Conservation (phyloP, 92 coral and sea anemone genomes). For the Ricordea florida region DNA sequence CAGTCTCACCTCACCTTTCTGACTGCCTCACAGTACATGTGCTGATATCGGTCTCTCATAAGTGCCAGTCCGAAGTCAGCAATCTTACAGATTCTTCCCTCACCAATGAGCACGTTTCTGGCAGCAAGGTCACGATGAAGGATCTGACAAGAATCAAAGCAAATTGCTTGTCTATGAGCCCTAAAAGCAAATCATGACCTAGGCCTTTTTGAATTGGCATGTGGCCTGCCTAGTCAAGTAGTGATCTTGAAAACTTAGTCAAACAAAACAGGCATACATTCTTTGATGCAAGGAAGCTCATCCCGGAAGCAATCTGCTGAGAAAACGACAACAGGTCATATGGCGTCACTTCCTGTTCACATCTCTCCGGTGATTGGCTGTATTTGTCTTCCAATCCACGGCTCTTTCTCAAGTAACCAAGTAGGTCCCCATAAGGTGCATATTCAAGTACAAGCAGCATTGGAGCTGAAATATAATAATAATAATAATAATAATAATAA, state of each 20-base stretch:
- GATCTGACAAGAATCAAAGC: conserved; percentile 16
- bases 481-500: too few relatives aligned
- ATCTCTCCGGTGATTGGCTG: conserved; percentile 34
- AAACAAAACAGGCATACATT: too few relatives aligned
- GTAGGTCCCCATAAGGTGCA: conserved; percentile 65
- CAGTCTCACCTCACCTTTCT: conserved; percentile 18
- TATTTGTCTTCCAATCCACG: conserved; percentile 64
- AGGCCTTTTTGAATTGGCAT: too few relatives aligned
- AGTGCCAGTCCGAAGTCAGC: conserved; percentile 58
- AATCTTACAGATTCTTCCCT: conserved; percentile 33
- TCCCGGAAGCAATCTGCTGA: conserved; percentile 66
- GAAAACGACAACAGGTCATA: conserved; percentile 63
- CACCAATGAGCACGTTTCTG: conserved; percentile 48
- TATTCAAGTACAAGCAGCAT: conserved; percentile 60
- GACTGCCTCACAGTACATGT: conserved; percentile 35
- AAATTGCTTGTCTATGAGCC: too few relatives aligned
- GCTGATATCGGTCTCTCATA: conserved; percentile 36
- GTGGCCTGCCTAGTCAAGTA: too few relatives aligned
- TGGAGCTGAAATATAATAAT: conserved; percentile 14
- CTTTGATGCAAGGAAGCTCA: conserved; percentile 57
- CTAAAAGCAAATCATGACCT: too few relatives aligned
- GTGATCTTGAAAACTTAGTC: too few relatives aligned
- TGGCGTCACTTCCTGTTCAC: conserved; percentile 38
- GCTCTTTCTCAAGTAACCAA: conserved; percentile 63
- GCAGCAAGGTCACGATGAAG: conserved; percentile 59